Conservation (phyloP, 2,113 vertebrate species). For the Chionomys nivalis region DNA sequence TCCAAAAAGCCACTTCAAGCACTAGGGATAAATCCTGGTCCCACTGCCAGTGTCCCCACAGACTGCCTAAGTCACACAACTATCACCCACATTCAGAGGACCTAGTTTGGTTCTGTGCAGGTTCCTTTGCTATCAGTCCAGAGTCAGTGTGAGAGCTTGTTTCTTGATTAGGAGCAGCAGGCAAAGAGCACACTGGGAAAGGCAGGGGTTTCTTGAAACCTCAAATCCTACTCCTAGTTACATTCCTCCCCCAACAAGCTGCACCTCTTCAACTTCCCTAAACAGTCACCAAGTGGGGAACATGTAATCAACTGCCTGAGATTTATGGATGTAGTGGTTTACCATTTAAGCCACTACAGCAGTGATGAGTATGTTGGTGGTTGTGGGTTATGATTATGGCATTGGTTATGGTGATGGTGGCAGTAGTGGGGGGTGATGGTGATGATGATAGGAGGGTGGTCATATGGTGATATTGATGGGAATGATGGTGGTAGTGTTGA, state of each 20-base stretch:
- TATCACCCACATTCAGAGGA: too few species aligned
- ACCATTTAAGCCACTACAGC: background rate
- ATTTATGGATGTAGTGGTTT: background rate
- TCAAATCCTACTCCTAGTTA: background rate
- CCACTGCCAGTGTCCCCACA: too few species aligned
- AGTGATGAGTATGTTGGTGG: background rate
- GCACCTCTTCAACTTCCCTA: background rate
- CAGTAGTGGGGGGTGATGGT: fast-evolving
- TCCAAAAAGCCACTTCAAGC: too few species aligned
- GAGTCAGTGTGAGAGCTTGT: background rate
- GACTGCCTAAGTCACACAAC: too few species aligned
- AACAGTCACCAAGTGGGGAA: background rate
- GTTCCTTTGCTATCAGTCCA: too few species aligned
- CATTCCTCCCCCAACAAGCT: background rate
- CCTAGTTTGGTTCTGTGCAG: too few species aligned
- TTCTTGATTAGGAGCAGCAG: background rate
- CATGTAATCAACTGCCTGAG: background rate
- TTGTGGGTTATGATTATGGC: fast-evolving
- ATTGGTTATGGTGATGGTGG: background rate
- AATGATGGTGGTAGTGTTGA: background rate
- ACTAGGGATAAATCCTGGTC: too few species aligned
- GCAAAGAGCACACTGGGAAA: background rate
- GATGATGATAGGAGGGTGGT: fast-evolving
- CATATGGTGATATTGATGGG: fast-evolving
- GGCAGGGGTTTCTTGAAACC: too few species aligned